These are phyloP conservation scores for Chrysomallon squamiferum DNA, from an alignment of 1,140 invertebrate genomes.

Conservation along the genomic window DNA sequence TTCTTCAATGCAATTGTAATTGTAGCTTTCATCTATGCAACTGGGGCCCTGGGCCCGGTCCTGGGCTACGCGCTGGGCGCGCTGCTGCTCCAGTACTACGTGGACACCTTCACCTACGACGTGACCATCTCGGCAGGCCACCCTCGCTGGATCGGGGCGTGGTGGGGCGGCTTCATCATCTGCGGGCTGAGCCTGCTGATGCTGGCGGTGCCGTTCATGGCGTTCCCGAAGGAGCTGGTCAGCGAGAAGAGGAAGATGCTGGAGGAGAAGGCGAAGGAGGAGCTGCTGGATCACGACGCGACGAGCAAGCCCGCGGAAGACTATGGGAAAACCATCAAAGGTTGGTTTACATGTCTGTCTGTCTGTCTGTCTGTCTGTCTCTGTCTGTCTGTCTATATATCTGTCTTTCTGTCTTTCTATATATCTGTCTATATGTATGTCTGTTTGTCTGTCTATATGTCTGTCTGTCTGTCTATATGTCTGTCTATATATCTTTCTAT, in stretches of 20 bases:
- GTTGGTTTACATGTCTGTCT: no score
- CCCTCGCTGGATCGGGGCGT: slow-evolving; percentile 67
- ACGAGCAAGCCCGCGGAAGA: slow-evolving; percentile 20
- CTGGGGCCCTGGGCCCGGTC: slow-evolving; percentile 69
- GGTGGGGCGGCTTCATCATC: slow-evolving; percentile 67
- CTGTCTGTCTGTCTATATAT: neutral
- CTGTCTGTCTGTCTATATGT: no score
- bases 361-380: no score
- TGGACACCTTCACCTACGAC: slow-evolving; percentile 64
- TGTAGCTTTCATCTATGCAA: slow-evolving; percentile 69
- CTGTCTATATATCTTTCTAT: no score
- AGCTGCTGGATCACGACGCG: slow-evolving; percentile 26
- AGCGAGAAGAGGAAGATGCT: slow-evolving; percentile 49
- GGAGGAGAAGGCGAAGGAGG: slow-evolving; percentile 47
- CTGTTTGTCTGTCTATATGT: no score
- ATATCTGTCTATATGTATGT: no score
- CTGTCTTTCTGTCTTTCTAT: neutral
- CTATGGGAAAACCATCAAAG: slow-evolving; percentile 91
- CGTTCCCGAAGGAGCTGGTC: slow-evolving; percentile 72
- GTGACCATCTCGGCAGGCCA: slow-evolving; percentile 50
- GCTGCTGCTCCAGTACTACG: slow-evolving; percentile 66
- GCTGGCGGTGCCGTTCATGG: slow-evolving; percentile 66
- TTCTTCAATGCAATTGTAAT: no score
- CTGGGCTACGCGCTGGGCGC: slow-evolving; percentile 68
- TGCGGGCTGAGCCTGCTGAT: slow-evolving; percentile 57